Evolutionary conservation across 2,888 invertebrate species (phyloP), one percentile per base, ranked within the genome.

Genomic region (Torymus auratus): DNA sequence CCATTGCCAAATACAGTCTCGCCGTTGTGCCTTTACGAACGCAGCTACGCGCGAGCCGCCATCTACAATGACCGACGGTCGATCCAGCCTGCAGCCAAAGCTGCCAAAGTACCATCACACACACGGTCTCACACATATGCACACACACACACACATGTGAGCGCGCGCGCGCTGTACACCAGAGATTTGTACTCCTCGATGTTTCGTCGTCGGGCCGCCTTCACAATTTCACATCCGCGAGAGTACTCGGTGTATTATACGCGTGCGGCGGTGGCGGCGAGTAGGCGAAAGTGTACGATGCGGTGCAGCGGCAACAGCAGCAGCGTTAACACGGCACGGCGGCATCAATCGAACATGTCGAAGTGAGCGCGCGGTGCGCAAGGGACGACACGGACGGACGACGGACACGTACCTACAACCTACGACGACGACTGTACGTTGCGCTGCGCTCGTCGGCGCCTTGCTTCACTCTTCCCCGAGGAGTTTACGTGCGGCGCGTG

Each of bases 51-150:
- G 65, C 61, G 68, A 73, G 84, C 82, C 84, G 84, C 86, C 86
- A 86, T 86, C 88, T 88, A 87, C 84, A 84, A 88, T 87, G 87
- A 86, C 85, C 85, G 86, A 88, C 86, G 86, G 85, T 89, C 87
- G 85, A 86, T 84, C 53, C 41, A 41, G 7, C 28, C n/a, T n/a
- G n/a, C n/a, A n/a, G n/a, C n/a, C n/a, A n/a, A n/a, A n/a, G n/a
- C n/a, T n/a, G n/a, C 20, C 20, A 20, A 20, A 20, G 20, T 20
- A 2, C 20, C 20, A 20, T 20, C 20, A 20, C 20, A 20, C 20
- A 20, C 20, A 20, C 20, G 20, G 20, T 20, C 28, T 5, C 28
- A 28, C 28, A 28, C 28, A 28, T 5, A 28, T 0, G 3, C 28
- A 1, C 41, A 41, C 41, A 7, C 7, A 41, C 41, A 4, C 7